Conservation (phyloP, 1,140 invertebrate genomes). For the Aporrectodea caliginosa region DNA sequence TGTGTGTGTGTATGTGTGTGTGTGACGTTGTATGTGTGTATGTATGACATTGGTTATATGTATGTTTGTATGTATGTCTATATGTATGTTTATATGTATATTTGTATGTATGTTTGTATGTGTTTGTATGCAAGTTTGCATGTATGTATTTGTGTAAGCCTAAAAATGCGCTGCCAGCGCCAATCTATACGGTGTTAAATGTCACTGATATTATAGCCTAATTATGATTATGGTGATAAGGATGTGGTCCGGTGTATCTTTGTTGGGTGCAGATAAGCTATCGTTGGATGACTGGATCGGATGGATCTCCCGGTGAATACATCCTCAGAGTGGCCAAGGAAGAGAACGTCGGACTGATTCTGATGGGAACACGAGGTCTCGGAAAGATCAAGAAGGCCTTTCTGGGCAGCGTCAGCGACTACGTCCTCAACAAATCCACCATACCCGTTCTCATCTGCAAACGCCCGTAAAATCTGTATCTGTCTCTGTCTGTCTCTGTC, state of each 20-base stretch:
- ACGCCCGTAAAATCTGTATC: background rate
- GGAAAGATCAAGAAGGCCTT: constrained; percentile 30
- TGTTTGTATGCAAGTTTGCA: too few species aligned
- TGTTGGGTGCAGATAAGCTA: constrained; percentile 8
- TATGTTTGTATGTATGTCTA: background rate
- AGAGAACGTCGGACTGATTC: constrained; percentile 27
- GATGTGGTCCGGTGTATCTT: too few species aligned
- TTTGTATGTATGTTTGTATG: too few species aligned
- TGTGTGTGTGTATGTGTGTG: background rate
- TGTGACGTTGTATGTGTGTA: too few species aligned
- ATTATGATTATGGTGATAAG: too few species aligned
- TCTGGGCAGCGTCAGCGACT: constrained; percentile 34
- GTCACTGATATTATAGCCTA: too few species aligned
- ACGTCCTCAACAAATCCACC: constrained; percentile 27
- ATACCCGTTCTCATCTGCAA: constrained; percentile 31
- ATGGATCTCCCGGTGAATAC: constrained; percentile 22
- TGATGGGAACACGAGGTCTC: constrained; percentile 32
- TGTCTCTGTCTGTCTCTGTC: background rate
- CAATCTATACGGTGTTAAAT: too few species aligned
- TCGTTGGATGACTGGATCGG: constrained; percentile 18
- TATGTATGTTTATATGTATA: background rate
- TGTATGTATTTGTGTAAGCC: too few species aligned
- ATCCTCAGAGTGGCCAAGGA: constrained; percentile 28
- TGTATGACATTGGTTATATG: background rate
- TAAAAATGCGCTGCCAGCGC: too few species aligned